Evolutionary conservation across 2,888 invertebrate genomes (phyloP).

Genomic region (Nemurella pictetii): DNA sequence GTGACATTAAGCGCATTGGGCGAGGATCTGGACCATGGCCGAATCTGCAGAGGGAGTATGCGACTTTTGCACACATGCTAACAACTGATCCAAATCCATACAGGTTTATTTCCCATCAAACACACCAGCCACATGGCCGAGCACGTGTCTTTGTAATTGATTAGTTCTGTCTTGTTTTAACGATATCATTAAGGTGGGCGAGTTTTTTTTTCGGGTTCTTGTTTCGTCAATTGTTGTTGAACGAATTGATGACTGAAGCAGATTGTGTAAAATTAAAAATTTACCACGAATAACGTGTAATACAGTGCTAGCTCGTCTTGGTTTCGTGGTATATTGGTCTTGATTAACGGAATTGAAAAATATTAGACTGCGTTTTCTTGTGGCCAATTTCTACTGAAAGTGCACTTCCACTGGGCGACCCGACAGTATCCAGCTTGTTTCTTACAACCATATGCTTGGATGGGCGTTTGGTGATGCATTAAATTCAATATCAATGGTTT

Average conservation of each 20-base stretch:
- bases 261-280: background rate
- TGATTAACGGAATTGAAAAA: too few relatives aligned
- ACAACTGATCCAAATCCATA: background rate
- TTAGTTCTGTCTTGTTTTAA: background rate
- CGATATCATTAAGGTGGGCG: background rate
- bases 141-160: background rate
- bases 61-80: background rate
- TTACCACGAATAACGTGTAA: too few relatives aligned
- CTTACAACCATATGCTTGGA: too few relatives aligned
- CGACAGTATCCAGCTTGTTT: too few relatives aligned
- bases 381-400: too few relatives aligned
- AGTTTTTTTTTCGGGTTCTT: background rate
- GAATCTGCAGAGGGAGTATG: background rate
- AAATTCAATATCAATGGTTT: too few relatives aligned
- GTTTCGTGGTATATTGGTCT: too few relatives aligned
- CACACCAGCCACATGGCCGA: background rate
- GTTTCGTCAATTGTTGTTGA: background rate
- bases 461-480: too few relatives aligned
- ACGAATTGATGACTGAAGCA: background rate
- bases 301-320: too few relatives aligned
- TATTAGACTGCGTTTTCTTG: too few relatives aligned
- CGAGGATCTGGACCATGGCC: background rate
- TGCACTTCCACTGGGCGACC: too few relatives aligned
- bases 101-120: background rate
- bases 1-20: background rate